Base-by-base conservation (phyloP, 2,888 invertebrate genomes). In the Cryptophagus acutangulus region DNA sequence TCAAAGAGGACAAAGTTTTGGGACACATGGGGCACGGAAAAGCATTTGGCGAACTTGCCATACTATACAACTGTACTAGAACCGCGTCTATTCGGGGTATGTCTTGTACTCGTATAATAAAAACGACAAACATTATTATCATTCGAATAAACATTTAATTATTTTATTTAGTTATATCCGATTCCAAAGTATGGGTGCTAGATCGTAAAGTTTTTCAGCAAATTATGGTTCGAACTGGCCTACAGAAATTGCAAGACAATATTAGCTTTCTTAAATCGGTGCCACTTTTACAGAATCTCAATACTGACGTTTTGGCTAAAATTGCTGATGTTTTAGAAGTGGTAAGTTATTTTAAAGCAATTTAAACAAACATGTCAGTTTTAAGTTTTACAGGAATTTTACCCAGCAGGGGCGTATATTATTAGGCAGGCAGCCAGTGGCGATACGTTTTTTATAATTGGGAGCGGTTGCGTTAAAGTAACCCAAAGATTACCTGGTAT, bases 261-360 rank as follows among this genome's bases (percentile, higher is more conserved):
- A 74, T 83, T 43, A 73, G 74, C 46, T 83, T 83, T 64, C 70
- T 84, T 10, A 71, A 74, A 57, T 80, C 79, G 48, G 81, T 82
- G 35, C 78, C 79, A 18, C 66, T 81, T 33, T 65, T 82, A 15
- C 72, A 74, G 46, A 74, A 75, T 50, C 69, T 81, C 28, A 73
- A 71, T 38, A 68, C 71, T 28, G 78, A 78, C 25, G 72, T 77
- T 43, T 66, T 82, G n/a, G 73, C 75, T 20, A 82, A 81, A 67
- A 78, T 84, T 50, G 81, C 82, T 5, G 83, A 83, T 61, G 81
- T 78, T 6, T 65, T 84, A 35, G 82, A 84, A 74, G 77, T 82
- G 59, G 82, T 81, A 69, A 70, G 73, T 70, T 31, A n/a, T n/a
- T n/a, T n/a, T n/a, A 2, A 25, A 20, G 3, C 24, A 15, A 16